Evolutionary conservation across 2,113 vertebrate species (phyloP).

Genomic region (Leptocoma aspasia): DNA sequence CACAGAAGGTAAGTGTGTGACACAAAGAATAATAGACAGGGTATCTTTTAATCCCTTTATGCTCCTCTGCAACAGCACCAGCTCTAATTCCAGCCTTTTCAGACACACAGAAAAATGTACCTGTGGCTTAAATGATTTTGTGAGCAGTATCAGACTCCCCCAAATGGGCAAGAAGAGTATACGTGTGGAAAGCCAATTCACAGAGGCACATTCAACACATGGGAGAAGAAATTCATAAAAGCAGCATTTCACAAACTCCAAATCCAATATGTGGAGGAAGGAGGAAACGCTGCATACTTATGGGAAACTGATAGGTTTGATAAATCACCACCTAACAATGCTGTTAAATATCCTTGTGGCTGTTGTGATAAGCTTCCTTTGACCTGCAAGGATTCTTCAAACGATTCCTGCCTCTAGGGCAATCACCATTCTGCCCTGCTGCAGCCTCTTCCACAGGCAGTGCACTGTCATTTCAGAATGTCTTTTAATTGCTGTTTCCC

Average conservation of each 20-base stretch:
- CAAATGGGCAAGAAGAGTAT: not conserved
- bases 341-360: not conserved
- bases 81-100: not conserved
- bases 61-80: not conserved
- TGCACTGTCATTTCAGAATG: not conserved
- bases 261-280: not conserved
- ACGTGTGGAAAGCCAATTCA: not conserved
- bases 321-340: not conserved
- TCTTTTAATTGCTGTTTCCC: not conserved
- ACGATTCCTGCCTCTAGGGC: not conserved
- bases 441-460: not conserved
- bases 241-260: not conserved
- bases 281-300: not conserved
- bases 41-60: not conserved
- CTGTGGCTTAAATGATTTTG: not conserved
- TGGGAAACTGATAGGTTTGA: not conserved
- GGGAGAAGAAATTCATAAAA: not conserved
- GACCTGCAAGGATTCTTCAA: not conserved
- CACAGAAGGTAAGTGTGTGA: not conserved
- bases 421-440: not conserved
- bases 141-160: slow-evolving; percentile 7
- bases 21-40: not conserved
- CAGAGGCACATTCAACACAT: not conserved
- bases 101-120: not conserved
- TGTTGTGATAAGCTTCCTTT: not conserved